Conservation (phyloP, 2,797 vertebrate species). For the Acanthopagrus latus region DNA sequence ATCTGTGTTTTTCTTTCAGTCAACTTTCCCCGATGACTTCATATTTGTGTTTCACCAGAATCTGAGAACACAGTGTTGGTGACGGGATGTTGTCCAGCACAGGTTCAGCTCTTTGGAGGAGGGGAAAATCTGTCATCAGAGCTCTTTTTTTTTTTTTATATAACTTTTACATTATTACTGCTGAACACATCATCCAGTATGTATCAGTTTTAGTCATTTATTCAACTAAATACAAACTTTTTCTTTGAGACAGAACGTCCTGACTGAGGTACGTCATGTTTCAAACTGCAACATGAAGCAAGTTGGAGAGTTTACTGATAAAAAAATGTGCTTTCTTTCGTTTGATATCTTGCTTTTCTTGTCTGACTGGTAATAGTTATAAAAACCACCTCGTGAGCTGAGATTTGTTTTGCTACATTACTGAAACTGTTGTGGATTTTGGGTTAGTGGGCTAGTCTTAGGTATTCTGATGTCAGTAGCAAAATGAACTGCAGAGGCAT, state of each 20-base stretch:
- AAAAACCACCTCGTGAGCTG: neutral
- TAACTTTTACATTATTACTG: neutral
- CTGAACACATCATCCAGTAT: neutral
- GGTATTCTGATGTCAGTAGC: constrained; percentile 32
- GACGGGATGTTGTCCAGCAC: neutral
- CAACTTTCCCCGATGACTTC: constrained; percentile 12
- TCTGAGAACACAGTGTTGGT: constrained; percentile 1
- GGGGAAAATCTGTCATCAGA: too few relatives aligned
- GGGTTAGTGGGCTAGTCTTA: constrained; percentile 18
- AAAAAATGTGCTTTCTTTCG: neutral
- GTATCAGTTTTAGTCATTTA: neutral
- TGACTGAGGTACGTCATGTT: neutral
- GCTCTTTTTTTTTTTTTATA: neutral
- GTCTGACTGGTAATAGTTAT: neutral
- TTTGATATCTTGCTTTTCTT: neutral
- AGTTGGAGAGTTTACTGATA: constrained; percentile 6
- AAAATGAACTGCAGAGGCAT: constrained; percentile 14
- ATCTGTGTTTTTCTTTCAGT: constrained; percentile 19
- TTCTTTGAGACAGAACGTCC: neutral
- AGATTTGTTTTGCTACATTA: neutral
- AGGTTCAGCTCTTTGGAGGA: too few relatives aligned
- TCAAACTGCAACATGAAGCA: neutral
- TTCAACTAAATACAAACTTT: neutral
- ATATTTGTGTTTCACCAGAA: constrained; percentile 9
- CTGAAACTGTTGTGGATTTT: neutral